Base-by-base conservation (phyloP, 2,888 invertebrate genomes). In the Brachypalpus laphriformis region DNA sequence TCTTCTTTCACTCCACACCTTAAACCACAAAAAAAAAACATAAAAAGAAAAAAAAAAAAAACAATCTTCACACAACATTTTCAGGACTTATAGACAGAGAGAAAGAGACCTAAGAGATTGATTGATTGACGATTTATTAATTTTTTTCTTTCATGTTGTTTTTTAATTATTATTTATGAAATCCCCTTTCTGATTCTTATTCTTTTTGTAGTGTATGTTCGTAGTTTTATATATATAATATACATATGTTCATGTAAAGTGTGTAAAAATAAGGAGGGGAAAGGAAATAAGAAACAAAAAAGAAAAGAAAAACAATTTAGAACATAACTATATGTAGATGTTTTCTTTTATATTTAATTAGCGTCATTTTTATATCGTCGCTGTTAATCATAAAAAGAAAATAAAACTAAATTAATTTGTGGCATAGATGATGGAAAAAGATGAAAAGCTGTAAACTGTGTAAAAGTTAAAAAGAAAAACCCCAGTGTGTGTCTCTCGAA, bases 191-290 rank as follows among this genome's bases (percentile, higher is more conserved):
- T 63, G 66, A 68, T 75, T 65, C 59, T 42, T 20, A 54, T 20
- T 61, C 22, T 68, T 70, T 75, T 57, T 74, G 85, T 85, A 80
- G 61, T 71, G 65, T 66, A 83, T 56, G 83, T 83, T 74, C 28
- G 81, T 70, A 76, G 59, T 65, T 71, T 80, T 81, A 76, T 80
- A 83, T 80, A 80, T 66, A 25, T 70, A 83, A 74, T 75, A 74
- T n/a, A n/a, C n/a, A n/a, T 75, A 61, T 75, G 71, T 81, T 85
- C 59, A 75, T 85, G 81, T 85, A 85, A 85, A 81, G 81, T 85
- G 80, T 85, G 80, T 81, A 81, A 85, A 76, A 70, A 70, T 49
- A 71, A 82, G 28, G 66, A 81, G 22, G 25, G n/a, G 63, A 51
- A 61, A 28, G 37, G 9, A 57, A 68, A 61, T 11, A 59, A 57